These are phyloP conservation scores for Drosophila oshimai DNA, from an alignment of 1,140 invertebrate genomes.

Conservation along the genomic window DNA sequence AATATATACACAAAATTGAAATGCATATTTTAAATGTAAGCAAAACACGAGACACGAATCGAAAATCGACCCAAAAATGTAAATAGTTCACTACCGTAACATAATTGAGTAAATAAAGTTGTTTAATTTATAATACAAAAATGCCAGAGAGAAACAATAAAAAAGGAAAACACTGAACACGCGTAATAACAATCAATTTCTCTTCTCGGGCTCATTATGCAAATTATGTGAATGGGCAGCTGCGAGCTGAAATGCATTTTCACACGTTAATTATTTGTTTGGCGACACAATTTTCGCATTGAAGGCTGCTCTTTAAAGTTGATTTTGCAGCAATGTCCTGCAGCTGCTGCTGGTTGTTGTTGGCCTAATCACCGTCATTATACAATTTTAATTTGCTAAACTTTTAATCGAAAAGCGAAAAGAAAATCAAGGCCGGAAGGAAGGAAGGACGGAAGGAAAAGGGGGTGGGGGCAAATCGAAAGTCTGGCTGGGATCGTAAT, in stretches of 20 bases:
- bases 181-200: constrained; percentile 66
- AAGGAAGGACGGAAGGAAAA: constrained; percentile 2
- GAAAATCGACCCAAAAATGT: constrained; percentile 50
- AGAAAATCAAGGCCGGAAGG: constrained; percentile 17
- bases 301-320: constrained; percentile 6
- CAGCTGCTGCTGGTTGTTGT: neutral
- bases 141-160: constrained; percentile 7
- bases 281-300: constrained; percentile 39
- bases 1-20: constrained; percentile 63
- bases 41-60: constrained; percentile 25
- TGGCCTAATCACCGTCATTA: constrained; percentile 70
- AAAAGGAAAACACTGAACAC: constrained; percentile 23
- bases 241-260: constrained; percentile 55
- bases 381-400: constrained; percentile 73
- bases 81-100: constrained; percentile 59
- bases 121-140: constrained; percentile 76
- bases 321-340: neutral
- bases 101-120: constrained; percentile 80
- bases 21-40: constrained; percentile 64
- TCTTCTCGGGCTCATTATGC: constrained; percentile 46
- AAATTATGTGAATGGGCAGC: constrained; percentile 51
- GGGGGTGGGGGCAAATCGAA: constrained; percentile 61
- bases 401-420: constrained; percentile 68
- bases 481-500: constrained; percentile 60
- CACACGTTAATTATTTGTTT: constrained; percentile 65